Conservation (phyloP, 1,140 invertebrate genomes). For the Vanessa atalanta region DNA sequence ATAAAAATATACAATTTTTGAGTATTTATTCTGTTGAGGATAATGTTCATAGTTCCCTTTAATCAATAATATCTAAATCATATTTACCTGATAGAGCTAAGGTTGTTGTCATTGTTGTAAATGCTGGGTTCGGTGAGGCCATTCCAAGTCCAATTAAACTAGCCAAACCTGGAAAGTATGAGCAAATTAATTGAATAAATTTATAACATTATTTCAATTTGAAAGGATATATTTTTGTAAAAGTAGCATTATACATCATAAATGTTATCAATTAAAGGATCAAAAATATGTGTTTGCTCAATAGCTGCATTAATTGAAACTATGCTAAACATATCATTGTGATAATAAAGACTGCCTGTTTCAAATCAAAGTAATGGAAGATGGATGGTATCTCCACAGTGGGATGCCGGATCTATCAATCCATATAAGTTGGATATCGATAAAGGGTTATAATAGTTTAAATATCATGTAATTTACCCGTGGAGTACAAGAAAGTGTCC, state of each 20-base stretch:
- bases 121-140: conserved; percentile 89
- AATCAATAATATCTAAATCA: background rate
- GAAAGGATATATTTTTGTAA: background rate
- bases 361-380: too few relatives aligned
- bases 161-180: conserved; percentile 82
- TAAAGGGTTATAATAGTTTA: too few relatives aligned
- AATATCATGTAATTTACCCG: conserved; percentile 75
- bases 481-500: conserved; percentile 86
- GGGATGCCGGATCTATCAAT: background rate
- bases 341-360: too few relatives aligned
- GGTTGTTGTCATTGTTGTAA: conserved; percentile 93
- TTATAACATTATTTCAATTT: background rate
- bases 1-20: too few relatives aligned
- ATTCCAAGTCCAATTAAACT: conserved; percentile 86
- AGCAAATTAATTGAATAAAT: conserved; percentile 22
- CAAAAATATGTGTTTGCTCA: too few relatives aligned
- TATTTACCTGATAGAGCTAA: conserved; percentile 87
- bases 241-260: too few relatives aligned
- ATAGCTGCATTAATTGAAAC: too few relatives aligned
- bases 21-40: too few relatives aligned
- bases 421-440: background rate
- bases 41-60: too few relatives aligned
- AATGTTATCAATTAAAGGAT: too few relatives aligned
- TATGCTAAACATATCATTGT: too few relatives aligned
- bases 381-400: too few relatives aligned